These are phyloP conservation scores for Gadus macrocephalus DNA, from an alignment of 2,113 vertebrate genomes.

Conservation along the genomic window DNA sequence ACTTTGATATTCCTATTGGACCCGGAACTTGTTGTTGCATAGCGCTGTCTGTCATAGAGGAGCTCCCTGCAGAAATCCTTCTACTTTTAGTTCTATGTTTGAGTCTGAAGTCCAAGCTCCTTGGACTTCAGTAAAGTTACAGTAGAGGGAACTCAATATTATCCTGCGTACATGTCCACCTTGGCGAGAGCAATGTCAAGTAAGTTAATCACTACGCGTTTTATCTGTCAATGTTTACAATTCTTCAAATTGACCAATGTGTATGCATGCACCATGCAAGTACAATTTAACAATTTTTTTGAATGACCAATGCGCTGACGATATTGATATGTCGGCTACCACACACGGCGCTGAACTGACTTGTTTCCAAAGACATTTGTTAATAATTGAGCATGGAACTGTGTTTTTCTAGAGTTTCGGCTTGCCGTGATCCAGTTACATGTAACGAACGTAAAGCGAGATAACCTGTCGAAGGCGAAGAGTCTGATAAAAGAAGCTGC, in stretches of 20 bases:
- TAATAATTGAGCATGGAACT: too few species aligned
- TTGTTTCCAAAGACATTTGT: not conserved
- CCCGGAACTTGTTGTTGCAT: too few species aligned
- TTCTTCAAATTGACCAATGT: too few species aligned
- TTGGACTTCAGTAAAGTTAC: too few species aligned
- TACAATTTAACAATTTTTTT: not conserved
- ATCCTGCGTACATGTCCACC: slow-evolving; percentile 46
- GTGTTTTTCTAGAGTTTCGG: slow-evolving; percentile 76
- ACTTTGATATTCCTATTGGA: too few species aligned
- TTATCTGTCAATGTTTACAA: not conserved
- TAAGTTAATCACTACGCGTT: slow-evolving; percentile 43
- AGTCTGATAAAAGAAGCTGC: slow-evolving; percentile 82
- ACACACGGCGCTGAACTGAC: not conserved
- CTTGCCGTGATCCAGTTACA: slow-evolving; percentile 88
- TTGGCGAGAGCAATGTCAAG: slow-evolving; percentile 65
- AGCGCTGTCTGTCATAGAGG: too few species aligned
- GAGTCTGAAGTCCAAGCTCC: too few species aligned
- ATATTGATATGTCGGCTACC: not conserved
- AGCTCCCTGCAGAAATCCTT: too few species aligned
- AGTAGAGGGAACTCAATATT: too few species aligned
- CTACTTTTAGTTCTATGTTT: too few species aligned
- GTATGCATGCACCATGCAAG: not conserved
- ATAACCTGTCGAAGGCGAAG: slow-evolving; percentile 81
- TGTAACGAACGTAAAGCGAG: slow-evolving; percentile 81
- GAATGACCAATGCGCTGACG: not conserved